Conservation (phyloP, 1,140 invertebrate species). For the Drosophila pseudoananassae region DNA sequence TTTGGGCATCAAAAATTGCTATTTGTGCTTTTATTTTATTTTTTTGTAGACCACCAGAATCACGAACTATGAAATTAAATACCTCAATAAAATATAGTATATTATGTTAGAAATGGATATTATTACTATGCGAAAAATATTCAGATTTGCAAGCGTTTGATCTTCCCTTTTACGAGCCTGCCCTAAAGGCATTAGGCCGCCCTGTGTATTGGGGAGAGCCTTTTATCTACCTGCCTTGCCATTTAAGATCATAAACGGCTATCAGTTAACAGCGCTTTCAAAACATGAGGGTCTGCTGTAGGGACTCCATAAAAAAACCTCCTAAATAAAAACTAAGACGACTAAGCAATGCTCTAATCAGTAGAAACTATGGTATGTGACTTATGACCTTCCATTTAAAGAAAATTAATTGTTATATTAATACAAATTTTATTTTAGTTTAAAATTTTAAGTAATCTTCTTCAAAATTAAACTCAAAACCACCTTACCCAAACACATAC, state of each 20-base stretch:
- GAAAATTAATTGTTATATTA: too few species aligned
- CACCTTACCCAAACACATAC: constrained; percentile 16
- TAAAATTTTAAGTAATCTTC: not conserved
- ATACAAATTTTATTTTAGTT: too few species aligned
- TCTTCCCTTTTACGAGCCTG: constrained; percentile 58
- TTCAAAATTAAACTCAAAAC: not conserved
- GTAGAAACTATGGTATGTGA: too few species aligned
- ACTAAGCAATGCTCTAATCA: constrained; percentile 3
- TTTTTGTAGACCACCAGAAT: not conserved
- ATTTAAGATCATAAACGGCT: constrained; percentile 76
- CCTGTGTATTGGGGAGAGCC: not conserved
- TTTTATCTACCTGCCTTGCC: constrained; percentile 67
- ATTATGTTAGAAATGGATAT: constrained; percentile 6
- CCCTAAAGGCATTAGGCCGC: constrained; percentile 22
- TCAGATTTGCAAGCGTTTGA: constrained; percentile 46
- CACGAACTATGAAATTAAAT: not conserved
- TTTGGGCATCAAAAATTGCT: constrained; percentile 7
- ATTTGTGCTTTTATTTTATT: not conserved
- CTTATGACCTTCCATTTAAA: too few species aligned
- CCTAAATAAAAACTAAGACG: not conserved
- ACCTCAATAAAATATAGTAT: not conserved
- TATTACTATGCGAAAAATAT: constrained; percentile 36
- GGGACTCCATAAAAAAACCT: constrained; percentile 21
- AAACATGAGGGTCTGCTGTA: constrained; percentile 47
- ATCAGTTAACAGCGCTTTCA: constrained; percentile 69